Conservation (phyloP, 2,797 vertebrate genomes). For the Microctenopoma steveboyesi region DNA sequence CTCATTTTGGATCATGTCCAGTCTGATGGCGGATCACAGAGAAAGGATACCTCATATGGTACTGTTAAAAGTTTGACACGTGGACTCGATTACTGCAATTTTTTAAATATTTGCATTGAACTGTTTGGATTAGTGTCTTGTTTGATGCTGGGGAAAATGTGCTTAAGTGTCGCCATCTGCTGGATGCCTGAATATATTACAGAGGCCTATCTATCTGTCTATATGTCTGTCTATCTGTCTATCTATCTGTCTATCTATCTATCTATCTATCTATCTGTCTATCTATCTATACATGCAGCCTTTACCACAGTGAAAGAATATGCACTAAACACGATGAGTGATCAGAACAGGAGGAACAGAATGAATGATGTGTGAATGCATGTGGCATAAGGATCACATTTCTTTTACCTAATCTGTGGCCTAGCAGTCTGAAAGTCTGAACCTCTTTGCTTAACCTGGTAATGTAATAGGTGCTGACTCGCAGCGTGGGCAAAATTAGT, state of each 20-base stretch:
- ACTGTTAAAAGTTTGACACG: not conserved
- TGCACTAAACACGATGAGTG: not conserved
- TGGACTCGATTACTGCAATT: conserved; percentile 20
- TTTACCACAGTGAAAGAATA: no score
- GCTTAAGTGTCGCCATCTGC: conserved; percentile 61
- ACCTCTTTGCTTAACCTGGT: conserved; percentile 11
- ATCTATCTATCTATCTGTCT: not conserved
- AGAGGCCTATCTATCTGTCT: not conserved
- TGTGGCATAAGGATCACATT: not conserved
- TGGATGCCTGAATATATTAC: conserved; percentile 43
- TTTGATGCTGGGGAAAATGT: conserved; percentile 31
- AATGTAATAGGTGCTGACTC: conserved; percentile 35
- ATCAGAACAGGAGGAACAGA: not conserved
- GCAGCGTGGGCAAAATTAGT: conserved; percentile 9
- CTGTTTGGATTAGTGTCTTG: not conserved
- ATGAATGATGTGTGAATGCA: no score
- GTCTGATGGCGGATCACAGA: not conserved
- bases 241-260: conserved; percentile 1
- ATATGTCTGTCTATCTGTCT: not conserved
- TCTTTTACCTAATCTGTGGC: conserved; percentile 3
- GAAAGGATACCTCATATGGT: not conserved
- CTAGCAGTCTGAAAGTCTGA: not conserved
- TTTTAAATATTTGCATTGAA: conserved; percentile 9
- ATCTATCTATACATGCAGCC: not conserved
- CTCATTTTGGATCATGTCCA: conserved; percentile 10